Evolutionary conservation across 2,113 vertebrate genomes (phyloP).

Genomic region (Callopanchax toddi): DNA sequence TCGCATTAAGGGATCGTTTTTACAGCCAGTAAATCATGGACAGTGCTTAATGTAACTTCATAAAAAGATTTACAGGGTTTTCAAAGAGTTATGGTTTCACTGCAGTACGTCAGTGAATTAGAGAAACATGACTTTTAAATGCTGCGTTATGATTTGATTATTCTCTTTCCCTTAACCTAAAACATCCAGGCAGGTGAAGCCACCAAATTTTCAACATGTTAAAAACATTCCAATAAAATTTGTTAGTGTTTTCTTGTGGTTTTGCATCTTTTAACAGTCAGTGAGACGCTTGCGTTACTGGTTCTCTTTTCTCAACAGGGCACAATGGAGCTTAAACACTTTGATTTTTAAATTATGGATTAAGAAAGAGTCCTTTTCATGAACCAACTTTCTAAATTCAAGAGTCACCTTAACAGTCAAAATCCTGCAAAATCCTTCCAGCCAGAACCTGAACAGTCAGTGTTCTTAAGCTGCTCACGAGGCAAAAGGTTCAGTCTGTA

Average conservation of each 20-base stretch:
- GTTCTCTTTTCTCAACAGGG: constrained; percentile 14
- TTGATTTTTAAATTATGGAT: constrained; percentile 27
- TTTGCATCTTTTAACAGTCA: too few species aligned
- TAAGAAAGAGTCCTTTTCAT: too few species aligned
- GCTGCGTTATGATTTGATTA: too few species aligned
- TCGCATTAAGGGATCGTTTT: background rate
- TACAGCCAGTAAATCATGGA: background rate
- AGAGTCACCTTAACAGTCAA: constrained; percentile 12
- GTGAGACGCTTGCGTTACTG: background rate
- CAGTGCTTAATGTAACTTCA: background rate
- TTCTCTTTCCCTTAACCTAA: too few species aligned
- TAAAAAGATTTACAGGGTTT: too few species aligned
- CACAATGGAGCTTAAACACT: constrained; percentile 21
- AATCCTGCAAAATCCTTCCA: constrained; percentile 17
- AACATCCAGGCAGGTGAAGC: too few species aligned
- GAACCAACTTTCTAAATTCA: too few species aligned
- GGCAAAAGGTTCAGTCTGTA: constrained; percentile 6
- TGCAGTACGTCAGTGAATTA: background rate
- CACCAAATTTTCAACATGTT: too few species aligned
- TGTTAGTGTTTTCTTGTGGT: too few species aligned
- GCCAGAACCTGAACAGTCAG: constrained; percentile 7
- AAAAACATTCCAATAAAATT: too few species aligned
- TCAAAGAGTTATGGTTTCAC: background rate
- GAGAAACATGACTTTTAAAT: too few species aligned
- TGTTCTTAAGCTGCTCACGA: constrained; percentile 6